Base-by-base conservation (phyloP, 2,797 vertebrate species). In the Darevskia mixta region DNA sequence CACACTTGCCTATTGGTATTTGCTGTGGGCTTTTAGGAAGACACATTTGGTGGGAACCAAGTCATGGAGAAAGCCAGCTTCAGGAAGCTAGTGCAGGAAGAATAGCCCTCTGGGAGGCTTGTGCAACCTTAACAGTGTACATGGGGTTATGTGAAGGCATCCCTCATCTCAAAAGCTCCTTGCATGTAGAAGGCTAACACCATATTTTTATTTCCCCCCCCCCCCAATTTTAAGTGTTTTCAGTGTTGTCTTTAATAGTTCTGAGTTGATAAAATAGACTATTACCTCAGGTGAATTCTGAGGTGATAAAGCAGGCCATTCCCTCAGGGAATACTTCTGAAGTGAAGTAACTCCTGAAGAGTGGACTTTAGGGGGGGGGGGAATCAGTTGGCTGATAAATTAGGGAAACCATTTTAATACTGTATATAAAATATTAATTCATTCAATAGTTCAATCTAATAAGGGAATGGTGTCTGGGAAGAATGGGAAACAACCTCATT, bases 11-110 rank as follows among this genome's bases (percentile, higher is more conserved):
- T 92, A n/a, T 90, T 83, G 91, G 67, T 67, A 86, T 91, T 83
- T 55, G 90, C 88, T 88, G 73, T 8, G 88, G 90, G 66, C 94
- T 85, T 90, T 75, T 89, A 90, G 79, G 86, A 85, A 72, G 45
- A 43, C 29, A 82, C 71, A 91, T 87, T 72, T 32, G 83, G 49
- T 45, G 0, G 0, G 83, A 79, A 71, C 15, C 80, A 41, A 90
- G 72, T 0, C 0, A 10, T 41, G 2, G 27, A 3, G 78, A 76
- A 78, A 43, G 82, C 58, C 64, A 89, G 15, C 80, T 67, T 25
- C 0, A 15, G 35, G 55, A 29, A 64, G 18, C 58, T n/a, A 79
- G 17, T 79, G 29, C 49, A 32, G n/a, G 80, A 27, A n/a, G 8
- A 69, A 10, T 6, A 58, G 49, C n/a, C 49, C n/a, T 79, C 49